Conservation (phyloP, 2,113 vertebrate genomes). For the Nannobrachium achirus region DNA sequence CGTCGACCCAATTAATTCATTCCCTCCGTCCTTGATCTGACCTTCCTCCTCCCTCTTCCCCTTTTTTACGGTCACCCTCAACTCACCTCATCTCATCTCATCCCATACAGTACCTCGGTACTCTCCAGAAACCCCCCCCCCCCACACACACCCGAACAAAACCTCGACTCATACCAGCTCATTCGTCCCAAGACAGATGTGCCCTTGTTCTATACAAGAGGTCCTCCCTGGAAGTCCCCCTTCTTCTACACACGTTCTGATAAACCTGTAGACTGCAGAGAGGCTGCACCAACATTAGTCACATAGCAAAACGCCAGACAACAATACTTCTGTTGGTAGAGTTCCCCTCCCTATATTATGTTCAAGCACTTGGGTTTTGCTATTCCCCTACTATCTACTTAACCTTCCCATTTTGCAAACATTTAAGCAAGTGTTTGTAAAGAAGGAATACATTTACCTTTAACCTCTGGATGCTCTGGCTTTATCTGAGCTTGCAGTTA, state of each 20-base stretch:
- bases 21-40: too few relatives aligned
- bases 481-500: slow-evolving; percentile 34
- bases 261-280: slow-evolving; percentile 47
- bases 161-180: slow-evolving; percentile 45
- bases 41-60: not conserved
- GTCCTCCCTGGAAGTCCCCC: slow-evolving; percentile 80
- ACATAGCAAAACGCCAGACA: slow-evolving; percentile 41
- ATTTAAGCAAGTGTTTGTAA: slow-evolving; percentile 81
- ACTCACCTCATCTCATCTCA: not conserved
- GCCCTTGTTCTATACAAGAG: slow-evolving; percentile 85
- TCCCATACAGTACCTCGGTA: not conserved
- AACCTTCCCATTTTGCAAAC: slow-evolving; percentile 66
- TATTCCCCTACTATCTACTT: slow-evolving; percentile 2
- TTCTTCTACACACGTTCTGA: slow-evolving; percentile 84
- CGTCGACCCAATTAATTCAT: slow-evolving; percentile 36
- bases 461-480: slow-evolving; percentile 43
- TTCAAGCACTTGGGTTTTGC: slow-evolving; percentile 47
- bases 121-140: not conserved
- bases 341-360: slow-evolving; percentile 35
- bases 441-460: slow-evolving; percentile 40
- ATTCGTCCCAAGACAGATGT: slow-evolving; percentile 74
- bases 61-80: not conserved
- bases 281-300: slow-evolving; percentile 72
- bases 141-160: slow-evolving; percentile 12
- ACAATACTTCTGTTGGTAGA: slow-evolving; percentile 55